A percentile compares a stretch with the other conserved stretches of the same genome.
phyloP scores from a whole-genome alignment of 2,888 invertebrate genomes.

The Dicycla oo region DNA sequence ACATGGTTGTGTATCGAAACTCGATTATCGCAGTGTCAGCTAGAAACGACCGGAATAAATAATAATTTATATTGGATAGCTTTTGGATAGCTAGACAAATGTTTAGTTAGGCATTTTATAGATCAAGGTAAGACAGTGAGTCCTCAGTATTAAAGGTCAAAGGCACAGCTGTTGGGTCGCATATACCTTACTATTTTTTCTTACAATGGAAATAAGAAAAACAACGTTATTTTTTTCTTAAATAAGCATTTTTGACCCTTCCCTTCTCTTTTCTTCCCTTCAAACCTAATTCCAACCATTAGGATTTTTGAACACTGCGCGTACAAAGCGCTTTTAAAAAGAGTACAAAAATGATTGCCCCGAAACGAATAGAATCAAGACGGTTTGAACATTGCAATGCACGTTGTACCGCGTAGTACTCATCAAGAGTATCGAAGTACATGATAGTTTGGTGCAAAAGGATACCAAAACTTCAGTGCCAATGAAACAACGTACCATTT shows the following conservation, averaged over 20 bases:
- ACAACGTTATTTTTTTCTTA: not conserved
- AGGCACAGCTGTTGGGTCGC: conserved; percentile 37
- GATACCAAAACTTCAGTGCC: not conserved
- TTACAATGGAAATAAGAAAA: not conserved
- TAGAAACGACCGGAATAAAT: conserved; percentile 9
- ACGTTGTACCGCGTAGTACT: not conserved
- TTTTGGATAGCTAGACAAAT: conserved; percentile 25
- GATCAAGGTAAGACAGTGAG: conserved; percentile 9
- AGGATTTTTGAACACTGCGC: not conserved
- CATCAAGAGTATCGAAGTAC: conserved; percentile 5
- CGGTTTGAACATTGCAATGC: conserved; percentile 14
- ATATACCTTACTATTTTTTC: conserved; percentile 12
- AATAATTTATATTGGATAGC: conserved; percentile 7
- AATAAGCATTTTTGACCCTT: conserved; percentile 1
- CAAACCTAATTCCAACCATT: conserved; percentile 3
- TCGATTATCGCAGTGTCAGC: conserved; percentile 23
- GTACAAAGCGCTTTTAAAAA: conserved; percentile 11
- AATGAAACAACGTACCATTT: not conserved
- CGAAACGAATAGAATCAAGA: not conserved
- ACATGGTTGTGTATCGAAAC: conserved; percentile 18
- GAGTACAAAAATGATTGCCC: not conserved
- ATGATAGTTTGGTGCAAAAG: conserved; percentile 12
- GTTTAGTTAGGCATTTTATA: conserved; percentile 29
- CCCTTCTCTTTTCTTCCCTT: not conserved
- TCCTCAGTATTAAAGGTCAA: conserved; percentile 34